Base-by-base conservation (phyloP, 1,140 invertebrate genomes). In the Pogonus chalceus region DNA sequence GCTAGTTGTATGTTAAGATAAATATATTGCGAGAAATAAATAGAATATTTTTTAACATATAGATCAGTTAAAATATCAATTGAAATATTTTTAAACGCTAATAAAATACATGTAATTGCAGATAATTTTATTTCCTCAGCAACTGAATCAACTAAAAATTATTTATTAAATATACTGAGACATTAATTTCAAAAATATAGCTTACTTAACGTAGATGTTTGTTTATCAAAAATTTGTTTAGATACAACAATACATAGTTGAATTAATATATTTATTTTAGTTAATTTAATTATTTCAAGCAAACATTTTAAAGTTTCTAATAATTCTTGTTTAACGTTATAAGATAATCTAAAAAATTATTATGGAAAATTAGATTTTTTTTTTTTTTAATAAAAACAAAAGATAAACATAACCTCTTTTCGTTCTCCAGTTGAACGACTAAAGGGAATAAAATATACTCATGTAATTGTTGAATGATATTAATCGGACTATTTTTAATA, bases 91-190 rank as follows among this genome's bases (percentile, higher is more conserved):
- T 74, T 54, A 53, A 79, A 67, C 23, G 83, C 60, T 2, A 67
- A 58, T 14, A 68, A 76, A 1, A 80, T 66, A 57, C 78, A 77
- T 56, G 71, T 66, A 49, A 82, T 65, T 24, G 80, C 70, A 57
- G 64, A 69, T 53, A 77, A 61, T 60, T 82, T 82, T 12, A 82
- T 65, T 62, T 84, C 81, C 65, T 84, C 82, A 21, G 77, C 70
- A 3, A 65, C 60, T 49, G 50, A 10, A 39, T 70, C 65, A 16
- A 73, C 72, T 76, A 46, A 23, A 65, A 61, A 64, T 69, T 61
- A 37, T 16, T 58, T 57, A 52, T 60, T 57, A 64, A 51, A 63
- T 57, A 20, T 61, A 71, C 70, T 71, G 56, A 23, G 66, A 63
- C 59, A 52, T 56, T 57, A 37, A 51, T 35, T 49, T 48, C 26